Evolutionary conservation across 2,797 vertebrate species (phyloP), one percentile per base, ranked within the genome.

Genomic region (Erpetoichthys calabaricus): DNA sequence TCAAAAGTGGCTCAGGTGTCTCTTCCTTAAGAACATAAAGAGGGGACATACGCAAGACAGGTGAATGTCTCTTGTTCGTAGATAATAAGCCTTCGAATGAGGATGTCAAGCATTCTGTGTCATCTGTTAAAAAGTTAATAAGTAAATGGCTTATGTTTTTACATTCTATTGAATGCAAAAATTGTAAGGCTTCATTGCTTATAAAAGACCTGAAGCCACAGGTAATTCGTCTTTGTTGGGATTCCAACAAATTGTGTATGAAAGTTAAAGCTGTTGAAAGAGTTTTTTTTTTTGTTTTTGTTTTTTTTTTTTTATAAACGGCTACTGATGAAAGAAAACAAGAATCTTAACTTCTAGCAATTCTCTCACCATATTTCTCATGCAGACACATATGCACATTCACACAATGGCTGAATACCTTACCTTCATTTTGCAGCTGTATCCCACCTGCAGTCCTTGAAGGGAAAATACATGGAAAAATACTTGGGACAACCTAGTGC

Each of bases 401-500:
- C 52, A 63, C 60, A 72, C 58, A 51, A 65, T 68, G 67, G 65
- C 59, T 71, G 74, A 76, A 67, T 65, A 67, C 77, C 72, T 80
- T 80, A 77, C 55, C 56, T 69, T 68, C 60, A 73, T 64, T 47
- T 46, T 57, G 55, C 68, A 72, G 70, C 67, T 58, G 70, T 58
- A 63, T 46, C 43, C 58, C 65, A 71, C 71, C 62, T 64, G 68
- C 67, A 70, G 67, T 70, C 74, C 70, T 72, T 76, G 55, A 61
- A 62, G 61, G 69, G 25, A 71, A 65, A 71, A 62, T 56, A 60
- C 67, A 44, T 51, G 70, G 60, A 60, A 60, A 75, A 67, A 59
- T 0, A 53, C 57, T 49, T 59, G 68, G 65, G 64, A 65, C 72
- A 61, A 67, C 66, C 81, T 88, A 97, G 70, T 95, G 89, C 58